Evolutionary conservation across 2,797 vertebrate genomes (phyloP).

Genomic region (Eleutherodactylus coqui): DNA sequence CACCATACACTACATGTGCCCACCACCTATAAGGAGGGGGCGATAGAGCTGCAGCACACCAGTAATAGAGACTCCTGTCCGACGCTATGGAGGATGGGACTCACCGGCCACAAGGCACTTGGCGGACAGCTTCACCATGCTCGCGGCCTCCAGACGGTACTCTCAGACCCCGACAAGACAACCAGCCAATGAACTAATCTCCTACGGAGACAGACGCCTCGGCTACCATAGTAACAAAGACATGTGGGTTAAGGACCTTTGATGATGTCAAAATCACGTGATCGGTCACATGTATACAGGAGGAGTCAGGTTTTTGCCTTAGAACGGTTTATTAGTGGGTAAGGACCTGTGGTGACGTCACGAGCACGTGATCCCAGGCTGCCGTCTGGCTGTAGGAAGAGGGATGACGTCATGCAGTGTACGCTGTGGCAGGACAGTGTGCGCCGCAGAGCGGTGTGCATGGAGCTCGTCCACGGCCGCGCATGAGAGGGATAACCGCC

Average conservation of each 20-base stretch:
- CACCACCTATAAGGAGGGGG: no score
- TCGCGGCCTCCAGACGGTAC: not conserved
- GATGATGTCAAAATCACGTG: not conserved
- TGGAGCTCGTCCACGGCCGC: no score
- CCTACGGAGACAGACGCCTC: not conserved
- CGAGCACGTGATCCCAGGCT: not conserved
- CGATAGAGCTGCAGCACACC: no score
- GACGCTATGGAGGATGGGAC: conserved; percentile 61
- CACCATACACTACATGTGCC: no score
- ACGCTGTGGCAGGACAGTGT: no score
- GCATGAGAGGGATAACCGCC: no score
- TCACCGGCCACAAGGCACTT: conserved; percentile 81
- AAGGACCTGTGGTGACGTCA: not conserved
- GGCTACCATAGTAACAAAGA: conserved; percentile 28
- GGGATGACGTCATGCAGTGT: no score
- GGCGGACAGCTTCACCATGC: conserved; percentile 79
- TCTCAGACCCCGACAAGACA: no score
- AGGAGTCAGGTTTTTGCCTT: not conserved
- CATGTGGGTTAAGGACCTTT: not conserved
- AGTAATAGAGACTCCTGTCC: no score
- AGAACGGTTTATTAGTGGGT: not conserved
- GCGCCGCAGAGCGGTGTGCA: no score
- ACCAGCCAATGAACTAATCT: not conserved
- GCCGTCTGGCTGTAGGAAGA: not conserved
- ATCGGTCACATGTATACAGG: not conserved